Percentiles rank a stretch among this genome's conserved stretches.
These are phyloP conservation scores for Datnioides undecimradiatus DNA, from an alignment of 2,113 vertebrate genomes.

Conservation along the genomic window DNA sequence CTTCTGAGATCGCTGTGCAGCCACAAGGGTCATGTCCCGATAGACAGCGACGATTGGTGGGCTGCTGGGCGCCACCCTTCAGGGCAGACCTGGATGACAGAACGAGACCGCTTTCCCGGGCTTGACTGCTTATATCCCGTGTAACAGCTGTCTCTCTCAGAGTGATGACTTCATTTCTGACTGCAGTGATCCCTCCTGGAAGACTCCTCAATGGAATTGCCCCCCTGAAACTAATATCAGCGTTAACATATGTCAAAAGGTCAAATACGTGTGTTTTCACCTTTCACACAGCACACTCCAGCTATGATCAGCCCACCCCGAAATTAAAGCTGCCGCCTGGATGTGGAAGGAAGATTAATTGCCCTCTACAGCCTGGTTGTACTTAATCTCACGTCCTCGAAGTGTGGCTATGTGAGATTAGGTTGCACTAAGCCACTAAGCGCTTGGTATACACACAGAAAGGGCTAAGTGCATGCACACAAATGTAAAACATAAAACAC, in stretches of 20 bases:
- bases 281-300: constrained; percentile 44
- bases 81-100: constrained; percentile 56
- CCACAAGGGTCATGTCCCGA: constrained; percentile 58
- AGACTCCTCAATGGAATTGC: constrained; percentile 29
- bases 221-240: constrained; percentile 66
- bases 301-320: constrained; percentile 43
- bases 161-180: constrained; percentile 73
- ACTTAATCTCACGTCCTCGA: constrained; percentile 62
- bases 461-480: constrained; percentile 2
- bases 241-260: constrained; percentile 69
- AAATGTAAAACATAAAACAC: constrained; percentile 37
- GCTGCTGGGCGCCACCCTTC: constrained; percentile 47
- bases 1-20: constrained; percentile 35
- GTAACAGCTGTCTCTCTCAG: constrained; percentile 67
- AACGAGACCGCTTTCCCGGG: constrained; percentile 44
- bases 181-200: constrained; percentile 37
- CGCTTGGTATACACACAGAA: constrained; percentile 28
- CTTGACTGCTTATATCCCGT: constrained; percentile 62
- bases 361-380: constrained; percentile 57
- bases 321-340: constrained; percentile 59
- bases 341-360: constrained; percentile 72
- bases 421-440: constrained; percentile 53
- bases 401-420: constrained; percentile 63
- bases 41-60: constrained; percentile 47
- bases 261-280: constrained; percentile 64